A percentile compares a stretch with the other conserved stretches of the same genome.
Conservation (phyloP, 2,888 invertebrate species). For the Cheilosia vulpina region DNA sequence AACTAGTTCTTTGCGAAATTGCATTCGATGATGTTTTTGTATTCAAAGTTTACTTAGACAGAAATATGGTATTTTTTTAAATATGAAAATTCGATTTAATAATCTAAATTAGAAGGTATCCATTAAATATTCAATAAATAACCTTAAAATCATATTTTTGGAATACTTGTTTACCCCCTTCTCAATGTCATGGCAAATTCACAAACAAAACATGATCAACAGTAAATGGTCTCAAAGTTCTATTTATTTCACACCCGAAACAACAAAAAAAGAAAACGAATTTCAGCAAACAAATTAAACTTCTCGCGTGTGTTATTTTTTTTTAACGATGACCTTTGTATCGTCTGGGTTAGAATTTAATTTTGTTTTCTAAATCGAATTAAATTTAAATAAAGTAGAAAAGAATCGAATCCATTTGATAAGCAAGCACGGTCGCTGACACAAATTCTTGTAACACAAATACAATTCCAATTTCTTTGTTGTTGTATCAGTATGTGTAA, state of each 20-base stretch:
- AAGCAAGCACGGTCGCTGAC: slow-evolving; percentile 6
- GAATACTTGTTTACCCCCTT: background rate
- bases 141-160: too few relatives aligned
- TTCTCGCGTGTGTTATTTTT: slow-evolving; percentile 4
- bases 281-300: background rate
- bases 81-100: too few relatives aligned
- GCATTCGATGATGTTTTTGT: too few relatives aligned
- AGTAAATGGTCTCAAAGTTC: background rate
- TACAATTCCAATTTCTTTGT: too few relatives aligned
- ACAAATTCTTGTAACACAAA: slow-evolving; percentile 14
- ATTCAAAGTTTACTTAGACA: too few relatives aligned
- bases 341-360: slow-evolving; percentile 6
- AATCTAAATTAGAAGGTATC: too few relatives aligned
- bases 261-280: slow-evolving; percentile 7
- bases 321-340: background rate
- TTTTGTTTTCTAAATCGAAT: slow-evolving; percentile 1
- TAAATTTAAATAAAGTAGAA: slow-evolving; percentile 2
- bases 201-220: slow-evolving; percentile 25
- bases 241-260: slow-evolving; percentile 5
- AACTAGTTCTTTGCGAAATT: too few relatives aligned
- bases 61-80: too few relatives aligned
- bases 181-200: slow-evolving; percentile 2
- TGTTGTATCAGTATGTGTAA: too few relatives aligned
- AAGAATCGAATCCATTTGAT: slow-evolving; percentile 13
- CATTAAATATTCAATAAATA: too few relatives aligned